phyloP scores from a whole-genome alignment of 1,140 invertebrate species.

The Orchesella cincta region DNA sequence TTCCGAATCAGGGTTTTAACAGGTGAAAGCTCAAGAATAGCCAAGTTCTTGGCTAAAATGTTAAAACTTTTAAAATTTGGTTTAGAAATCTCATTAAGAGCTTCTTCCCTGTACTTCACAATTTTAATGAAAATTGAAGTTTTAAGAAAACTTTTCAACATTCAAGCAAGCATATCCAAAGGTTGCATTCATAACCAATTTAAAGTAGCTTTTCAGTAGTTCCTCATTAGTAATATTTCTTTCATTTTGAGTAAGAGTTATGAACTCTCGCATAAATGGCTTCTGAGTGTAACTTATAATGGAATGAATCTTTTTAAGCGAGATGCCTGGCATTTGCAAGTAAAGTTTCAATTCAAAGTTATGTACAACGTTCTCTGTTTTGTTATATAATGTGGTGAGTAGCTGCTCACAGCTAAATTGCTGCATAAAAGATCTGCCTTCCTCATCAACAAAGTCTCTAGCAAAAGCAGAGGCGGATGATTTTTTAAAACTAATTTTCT shows the following conservation, averaged over 20 bases:
- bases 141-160: background rate
- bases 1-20: background rate
- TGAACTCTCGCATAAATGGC: background rate
- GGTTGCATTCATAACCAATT: background rate
- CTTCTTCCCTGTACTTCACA: background rate
- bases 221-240: background rate
- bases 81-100: background rate
- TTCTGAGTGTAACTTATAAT: background rate
- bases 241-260: too few species aligned
- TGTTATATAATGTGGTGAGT: background rate
- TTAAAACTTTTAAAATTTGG: background rate
- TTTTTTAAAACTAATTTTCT: background rate
- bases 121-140: background rate
- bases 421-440: background rate
- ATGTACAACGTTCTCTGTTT: background rate
- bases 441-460: background rate
- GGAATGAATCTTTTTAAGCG: background rate
- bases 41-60: background rate
- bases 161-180: background rate
- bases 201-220: background rate
- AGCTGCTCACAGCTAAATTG: background rate
- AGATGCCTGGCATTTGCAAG: background rate
- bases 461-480: background rate
- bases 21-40: background rate
- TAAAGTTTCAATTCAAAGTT: background rate